Evolutionary conservation across 2,888 invertebrate genomes (phyloP).

Genomic region (Poecilus cupreus): DNA sequence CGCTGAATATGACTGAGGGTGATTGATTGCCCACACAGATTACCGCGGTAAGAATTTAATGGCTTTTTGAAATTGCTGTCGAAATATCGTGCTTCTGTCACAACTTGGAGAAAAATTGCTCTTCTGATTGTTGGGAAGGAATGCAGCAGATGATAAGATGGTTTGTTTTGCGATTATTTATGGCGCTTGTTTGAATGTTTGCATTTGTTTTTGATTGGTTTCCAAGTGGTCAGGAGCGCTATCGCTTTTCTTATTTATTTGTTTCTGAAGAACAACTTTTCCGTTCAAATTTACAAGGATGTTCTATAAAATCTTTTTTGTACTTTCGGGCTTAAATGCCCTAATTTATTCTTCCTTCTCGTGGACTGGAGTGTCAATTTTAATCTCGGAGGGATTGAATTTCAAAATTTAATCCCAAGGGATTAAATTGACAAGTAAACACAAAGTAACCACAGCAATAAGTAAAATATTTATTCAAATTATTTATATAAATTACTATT

Average conservation of each 20-base stretch:
- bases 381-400: no score
- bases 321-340: no score
- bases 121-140: slow-evolving; percentile 12
- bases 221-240: not conserved
- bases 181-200: slow-evolving; percentile 8
- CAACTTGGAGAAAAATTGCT: slow-evolving; percentile 48
- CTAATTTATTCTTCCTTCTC: no score
- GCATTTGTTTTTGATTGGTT: slow-evolving; percentile 14
- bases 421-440: no score
- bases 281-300: no score
- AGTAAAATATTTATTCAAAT: no score
- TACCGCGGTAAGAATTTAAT: slow-evolving; percentile 50
- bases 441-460: no score
- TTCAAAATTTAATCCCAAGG: no score
- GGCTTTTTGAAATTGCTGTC: slow-evolving; percentile 58
- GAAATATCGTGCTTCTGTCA: slow-evolving; percentile 48
- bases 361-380: no score
- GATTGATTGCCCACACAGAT: slow-evolving; percentile 45
- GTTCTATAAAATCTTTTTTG: no score
- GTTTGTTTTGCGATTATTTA: not conserved
- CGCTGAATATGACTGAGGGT: slow-evolving; percentile 44
- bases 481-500: no score
- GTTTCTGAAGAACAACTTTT: not conserved
- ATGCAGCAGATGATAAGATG: not conserved
- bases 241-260: not conserved